A percentile compares a stretch with the other conserved stretches of the same genome.
Evolutionary conservation across 2,113 vertebrate species (phyloP).

Genomic region (Caranx ignobilis): DNA sequence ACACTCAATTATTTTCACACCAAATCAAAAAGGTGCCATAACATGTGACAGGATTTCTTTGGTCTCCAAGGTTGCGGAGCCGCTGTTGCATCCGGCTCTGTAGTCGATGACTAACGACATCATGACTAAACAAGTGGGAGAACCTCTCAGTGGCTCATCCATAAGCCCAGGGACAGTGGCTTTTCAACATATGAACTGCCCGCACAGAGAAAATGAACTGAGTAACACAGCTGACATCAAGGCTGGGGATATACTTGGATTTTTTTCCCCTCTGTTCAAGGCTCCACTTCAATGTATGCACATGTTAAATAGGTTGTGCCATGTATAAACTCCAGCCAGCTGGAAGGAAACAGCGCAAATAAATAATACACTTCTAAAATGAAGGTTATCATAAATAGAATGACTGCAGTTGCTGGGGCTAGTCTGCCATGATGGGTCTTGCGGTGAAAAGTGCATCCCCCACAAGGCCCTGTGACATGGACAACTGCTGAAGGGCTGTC

Average conservation of each 20-base stretch:
- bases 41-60: slow-evolving; percentile 43
- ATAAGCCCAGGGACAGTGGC: slow-evolving; percentile 50
- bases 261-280: slow-evolving; percentile 18
- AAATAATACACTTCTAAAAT: slow-evolving; percentile 38
- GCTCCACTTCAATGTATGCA: slow-evolving; percentile 9
- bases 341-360: slow-evolving; percentile 24
- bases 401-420: slow-evolving; percentile 23
- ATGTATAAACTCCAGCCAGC: not conserved
- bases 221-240: slow-evolving; percentile 34
- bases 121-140: slow-evolving; percentile 27
- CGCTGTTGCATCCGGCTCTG: slow-evolving; percentile 41
- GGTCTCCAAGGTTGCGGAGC: slow-evolving; percentile 22
- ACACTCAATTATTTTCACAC: slow-evolving; percentile 27
- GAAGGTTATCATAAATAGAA: slow-evolving; percentile 57
- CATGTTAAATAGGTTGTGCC: not conserved
- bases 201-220: slow-evolving; percentile 18
- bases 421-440: slow-evolving; percentile 41
- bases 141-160: slow-evolving; percentile 29
- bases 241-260: not conserved
- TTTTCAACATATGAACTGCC: slow-evolving; percentile 32
- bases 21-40: slow-evolving; percentile 23
- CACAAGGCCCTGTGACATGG: slow-evolving; percentile 74
- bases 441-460: slow-evolving; percentile 65
- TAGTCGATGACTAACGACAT: slow-evolving; percentile 47
- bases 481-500: slow-evolving; percentile 81